Evolutionary conservation across 1,140 invertebrate species (phyloP).

Genomic region (Conus betulinus): DNA sequence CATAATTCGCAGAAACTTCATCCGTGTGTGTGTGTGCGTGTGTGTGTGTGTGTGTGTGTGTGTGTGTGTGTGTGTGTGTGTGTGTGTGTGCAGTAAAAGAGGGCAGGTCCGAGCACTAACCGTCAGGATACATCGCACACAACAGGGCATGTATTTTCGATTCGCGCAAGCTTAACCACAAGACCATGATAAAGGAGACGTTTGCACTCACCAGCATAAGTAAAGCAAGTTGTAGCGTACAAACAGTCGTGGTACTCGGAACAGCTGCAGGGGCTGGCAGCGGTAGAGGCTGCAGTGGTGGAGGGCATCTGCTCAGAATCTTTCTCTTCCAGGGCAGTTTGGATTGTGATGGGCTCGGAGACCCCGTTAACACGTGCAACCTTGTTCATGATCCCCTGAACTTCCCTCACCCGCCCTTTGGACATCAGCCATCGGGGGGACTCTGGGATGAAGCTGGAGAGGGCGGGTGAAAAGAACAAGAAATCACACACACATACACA

Average conservation of each 20-base stretch:
- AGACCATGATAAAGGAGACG: too few relatives aligned
- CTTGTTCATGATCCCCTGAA: constrained; percentile 50
- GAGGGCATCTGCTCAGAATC: background rate
- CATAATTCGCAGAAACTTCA: too few relatives aligned
- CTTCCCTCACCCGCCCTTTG: constrained; percentile 56
- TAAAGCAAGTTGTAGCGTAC: constrained; percentile 49
- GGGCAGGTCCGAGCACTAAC: too few relatives aligned
- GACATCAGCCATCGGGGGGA: constrained; percentile 63
- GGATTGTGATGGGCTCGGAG: background rate
- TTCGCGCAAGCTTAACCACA: too few relatives aligned
- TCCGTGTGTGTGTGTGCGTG: too few relatives aligned
- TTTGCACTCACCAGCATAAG: constrained; percentile 51
- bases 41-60: too few relatives aligned
- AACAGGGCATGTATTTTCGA: too few relatives aligned
- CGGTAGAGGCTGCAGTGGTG: background rate
- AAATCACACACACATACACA: too few relatives aligned
- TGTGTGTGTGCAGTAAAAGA: too few relatives aligned
- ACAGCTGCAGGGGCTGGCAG: constrained; percentile 40
- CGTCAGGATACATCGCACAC: too few relatives aligned
- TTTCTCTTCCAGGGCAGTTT: background rate
- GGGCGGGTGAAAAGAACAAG: too few relatives aligned
- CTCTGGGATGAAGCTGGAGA: constrained; percentile 59
- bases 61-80: too few relatives aligned
- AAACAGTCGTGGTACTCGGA: constrained; percentile 41
- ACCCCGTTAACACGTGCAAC: constrained; percentile 53